phyloP scores from a whole-genome alignment of 2,888 invertebrate species.

The Torymus texanus region DNA sequence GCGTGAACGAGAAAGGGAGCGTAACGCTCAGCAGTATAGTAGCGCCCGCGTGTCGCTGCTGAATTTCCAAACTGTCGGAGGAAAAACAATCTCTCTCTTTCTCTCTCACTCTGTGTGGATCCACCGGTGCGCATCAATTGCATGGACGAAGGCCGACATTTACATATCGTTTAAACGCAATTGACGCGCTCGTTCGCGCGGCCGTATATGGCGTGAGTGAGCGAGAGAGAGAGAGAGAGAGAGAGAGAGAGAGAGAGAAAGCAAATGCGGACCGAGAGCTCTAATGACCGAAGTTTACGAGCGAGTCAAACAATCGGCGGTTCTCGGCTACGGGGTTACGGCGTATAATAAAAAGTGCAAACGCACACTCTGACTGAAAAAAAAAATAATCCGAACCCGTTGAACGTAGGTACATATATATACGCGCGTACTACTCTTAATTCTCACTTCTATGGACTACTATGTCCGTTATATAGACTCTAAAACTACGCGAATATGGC shows the following conservation, averaged over 20 bases:
- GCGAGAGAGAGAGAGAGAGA: not conserved
- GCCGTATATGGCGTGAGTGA: not conserved
- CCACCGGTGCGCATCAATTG: conserved; percentile 10
- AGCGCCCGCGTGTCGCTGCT: not conserved
- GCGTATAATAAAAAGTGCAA: conserved; percentile 30
- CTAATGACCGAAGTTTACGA: conserved; percentile 42
- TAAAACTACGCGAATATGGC: too few relatives aligned
- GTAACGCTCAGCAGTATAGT: not conserved
- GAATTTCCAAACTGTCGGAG: conserved; percentile 33
- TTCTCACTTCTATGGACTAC: too few relatives aligned
- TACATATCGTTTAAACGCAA: conserved; percentile 45
- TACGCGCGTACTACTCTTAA: not conserved
- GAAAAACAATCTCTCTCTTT: not conserved
- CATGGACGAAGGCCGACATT: conserved; percentile 8
- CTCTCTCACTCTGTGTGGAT: too few relatives aligned
- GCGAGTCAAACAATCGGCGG: conserved; percentile 14
- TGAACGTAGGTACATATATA: conserved; percentile 48
- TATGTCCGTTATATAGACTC: too few relatives aligned
- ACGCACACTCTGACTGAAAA: not conserved
- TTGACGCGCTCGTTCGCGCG: conserved; percentile 18
- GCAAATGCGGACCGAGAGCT: not conserved
- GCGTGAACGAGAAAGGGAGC: not conserved
- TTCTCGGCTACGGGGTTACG: not conserved
- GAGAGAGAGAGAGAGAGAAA: conserved; percentile 1
- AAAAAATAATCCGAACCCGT: not conserved